These are phyloP conservation scores for Gallinago solitaria DNA, from an alignment of 2,797 vertebrate species.

Conservation along the genomic window DNA sequence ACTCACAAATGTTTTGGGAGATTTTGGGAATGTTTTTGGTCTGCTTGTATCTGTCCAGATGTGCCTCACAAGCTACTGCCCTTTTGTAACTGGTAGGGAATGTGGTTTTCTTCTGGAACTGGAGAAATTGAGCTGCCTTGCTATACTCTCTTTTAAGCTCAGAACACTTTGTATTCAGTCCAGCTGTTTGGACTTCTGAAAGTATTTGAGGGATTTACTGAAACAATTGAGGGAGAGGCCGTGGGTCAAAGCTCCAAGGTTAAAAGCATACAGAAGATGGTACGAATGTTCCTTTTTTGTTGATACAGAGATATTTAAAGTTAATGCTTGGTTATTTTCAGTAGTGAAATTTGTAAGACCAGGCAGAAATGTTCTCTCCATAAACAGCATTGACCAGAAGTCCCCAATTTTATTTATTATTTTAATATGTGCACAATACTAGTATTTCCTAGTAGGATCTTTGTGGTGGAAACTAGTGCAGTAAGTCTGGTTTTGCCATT, in stretches of 20 bases:
- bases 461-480: not conserved
- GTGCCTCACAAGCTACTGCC: not conserved
- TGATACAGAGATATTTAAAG: not conserved
- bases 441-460: not conserved
- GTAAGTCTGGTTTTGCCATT: not conserved
- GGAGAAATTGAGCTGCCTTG: not conserved
- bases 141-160: not conserved
- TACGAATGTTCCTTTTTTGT: not conserved
- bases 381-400: not conserved
- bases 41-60: not conserved
- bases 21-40: too few species aligned
- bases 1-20: not conserved
- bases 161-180: not conserved
- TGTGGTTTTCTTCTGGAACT: not conserved
- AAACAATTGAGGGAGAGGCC: not conserved
- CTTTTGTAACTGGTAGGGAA: not conserved
- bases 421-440: not conserved
- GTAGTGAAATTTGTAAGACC: not conserved
- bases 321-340: not conserved
- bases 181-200: not conserved
- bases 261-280: not conserved
- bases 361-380: not conserved
- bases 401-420: not conserved
- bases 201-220: not conserved
- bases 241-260: not conserved